phyloP scores from a whole-genome alignment of 1,140 invertebrate species.

The Araneus ventricosus region DNA sequence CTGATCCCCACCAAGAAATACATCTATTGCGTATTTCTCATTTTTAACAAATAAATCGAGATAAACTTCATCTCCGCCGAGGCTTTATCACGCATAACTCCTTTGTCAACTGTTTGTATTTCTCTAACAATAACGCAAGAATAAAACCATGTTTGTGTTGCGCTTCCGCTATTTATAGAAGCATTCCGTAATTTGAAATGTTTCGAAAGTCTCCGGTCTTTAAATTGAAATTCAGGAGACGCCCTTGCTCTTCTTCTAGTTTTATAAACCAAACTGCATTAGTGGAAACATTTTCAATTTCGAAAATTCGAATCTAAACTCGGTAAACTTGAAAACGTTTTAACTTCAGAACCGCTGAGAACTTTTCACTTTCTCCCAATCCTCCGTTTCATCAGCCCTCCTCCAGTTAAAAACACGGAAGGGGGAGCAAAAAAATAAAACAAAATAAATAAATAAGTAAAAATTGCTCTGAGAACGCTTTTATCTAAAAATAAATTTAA shows the following conservation, averaged over 20 bases:
- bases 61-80: no score
- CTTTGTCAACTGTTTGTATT: no score
- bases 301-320: conserved; percentile 23
- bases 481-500: conserved; percentile 63
- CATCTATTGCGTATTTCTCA: no score
- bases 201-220: neutral
- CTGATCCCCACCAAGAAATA: no score
- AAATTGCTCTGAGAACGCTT: neutral
- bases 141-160: no score
- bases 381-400: conserved; percentile 2
- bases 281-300: conserved; percentile 22
- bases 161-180: no score
- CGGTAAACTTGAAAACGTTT: conserved; percentile 52
- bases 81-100: no score
- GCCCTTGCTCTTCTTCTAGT: neutral
- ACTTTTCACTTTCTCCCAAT: neutral
- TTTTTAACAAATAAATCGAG: no score
- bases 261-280: neutral
- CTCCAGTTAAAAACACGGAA: conserved; percentile 27
- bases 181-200: neutral
- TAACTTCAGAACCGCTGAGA: conserved; percentile 45
- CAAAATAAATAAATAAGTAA: no score
- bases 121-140: no score
- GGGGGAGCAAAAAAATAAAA: no score
- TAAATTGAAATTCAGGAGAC: neutral